These are phyloP conservation scores for Chymomyza caudatula DNA, from an alignment of 2,888 invertebrate genomes.

Conservation along the genomic window DNA sequence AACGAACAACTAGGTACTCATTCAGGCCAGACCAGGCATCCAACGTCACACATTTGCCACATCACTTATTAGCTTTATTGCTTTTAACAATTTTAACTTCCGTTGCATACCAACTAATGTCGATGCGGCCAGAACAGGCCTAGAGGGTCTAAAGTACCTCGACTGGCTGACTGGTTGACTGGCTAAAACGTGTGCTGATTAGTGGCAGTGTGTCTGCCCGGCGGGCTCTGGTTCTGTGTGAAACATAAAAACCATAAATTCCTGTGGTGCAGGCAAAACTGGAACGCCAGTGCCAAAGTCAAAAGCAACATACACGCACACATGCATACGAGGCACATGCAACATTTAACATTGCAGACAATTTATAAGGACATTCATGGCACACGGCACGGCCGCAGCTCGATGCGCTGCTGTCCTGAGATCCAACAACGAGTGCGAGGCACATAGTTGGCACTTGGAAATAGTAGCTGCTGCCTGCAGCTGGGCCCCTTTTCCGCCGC, in stretches of 20 bases:
- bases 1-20: conserved; percentile 19
- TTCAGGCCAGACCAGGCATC: background rate
- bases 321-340: conserved; percentile 51
- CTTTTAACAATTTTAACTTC: conserved; percentile 71
- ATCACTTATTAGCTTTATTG: conserved; percentile 71
- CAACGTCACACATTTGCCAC: conserved; percentile 63
- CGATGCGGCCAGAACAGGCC: background rate
- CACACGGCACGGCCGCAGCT: conserved; percentile 34
- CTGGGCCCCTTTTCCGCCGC: conserved; percentile 19
- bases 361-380: conserved; percentile 72
- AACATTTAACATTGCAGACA: conserved; percentile 73
- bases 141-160: background rate
- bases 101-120: conserved; percentile 43
- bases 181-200: conserved; percentile 71
- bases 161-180: conserved; percentile 14
- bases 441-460: conserved; percentile 65
- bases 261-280: conserved; percentile 58
- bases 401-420: background rate
- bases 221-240: conserved; percentile 8
- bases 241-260: conserved; percentile 59
- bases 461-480: conserved; percentile 44
- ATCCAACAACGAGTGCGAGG: conserved; percentile 19
- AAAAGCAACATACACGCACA: conserved; percentile 5
- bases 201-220: conserved; percentile 47
- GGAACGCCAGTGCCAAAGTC: conserved; percentile 19